Conservation (phyloP, 1,140 invertebrate species). For the Drosophila insularis region DNA sequence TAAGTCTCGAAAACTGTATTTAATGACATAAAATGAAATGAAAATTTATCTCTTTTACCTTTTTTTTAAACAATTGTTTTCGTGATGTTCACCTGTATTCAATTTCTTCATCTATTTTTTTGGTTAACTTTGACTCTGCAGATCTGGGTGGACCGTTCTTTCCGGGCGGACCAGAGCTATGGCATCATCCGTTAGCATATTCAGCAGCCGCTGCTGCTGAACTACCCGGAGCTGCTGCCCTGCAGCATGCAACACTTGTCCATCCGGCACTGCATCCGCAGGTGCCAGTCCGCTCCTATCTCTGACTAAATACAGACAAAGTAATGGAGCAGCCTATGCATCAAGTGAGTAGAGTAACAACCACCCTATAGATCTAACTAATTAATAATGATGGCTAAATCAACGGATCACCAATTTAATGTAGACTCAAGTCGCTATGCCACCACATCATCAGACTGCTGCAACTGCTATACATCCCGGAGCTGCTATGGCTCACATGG, state of each 20-base stretch:
- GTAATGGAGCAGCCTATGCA: conserved; percentile 82
- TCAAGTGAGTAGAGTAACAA: conserved; percentile 68
- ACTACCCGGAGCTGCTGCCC: conserved; percentile 88
- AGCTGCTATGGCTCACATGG: conserved; percentile 88
- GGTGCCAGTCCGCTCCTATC: conserved; percentile 97
- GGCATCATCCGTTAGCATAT: conserved; percentile 95
- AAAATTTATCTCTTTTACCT: conserved; percentile 12
- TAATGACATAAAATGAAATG: background rate
- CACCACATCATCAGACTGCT: conserved; percentile 83
- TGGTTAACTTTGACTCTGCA: conserved; percentile 73
- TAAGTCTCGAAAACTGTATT: conserved; percentile 2
- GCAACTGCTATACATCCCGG: conserved; percentile 86
- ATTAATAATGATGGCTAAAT: background rate
- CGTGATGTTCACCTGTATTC: background rate
- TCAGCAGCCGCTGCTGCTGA: conserved; percentile 90
- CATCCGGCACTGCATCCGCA: conserved; percentile 98
- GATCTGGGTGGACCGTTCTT: conserved; percentile 97
- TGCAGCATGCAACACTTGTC: conserved; percentile 94
- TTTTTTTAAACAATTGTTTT: conserved; percentile 62
- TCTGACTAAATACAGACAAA: conserved; percentile 97
- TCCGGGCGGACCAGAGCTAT: conserved; percentile 94
- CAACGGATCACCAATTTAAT: background rate
- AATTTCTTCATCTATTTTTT: conserved; percentile 34
- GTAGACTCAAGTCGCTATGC: conserved; percentile 88
- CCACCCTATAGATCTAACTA: background rate